Evolutionary conservation across 2,888 invertebrate genomes (phyloP), one percentile per base, ranked within the genome.

Genomic region (Cheilosia impressa): DNA sequence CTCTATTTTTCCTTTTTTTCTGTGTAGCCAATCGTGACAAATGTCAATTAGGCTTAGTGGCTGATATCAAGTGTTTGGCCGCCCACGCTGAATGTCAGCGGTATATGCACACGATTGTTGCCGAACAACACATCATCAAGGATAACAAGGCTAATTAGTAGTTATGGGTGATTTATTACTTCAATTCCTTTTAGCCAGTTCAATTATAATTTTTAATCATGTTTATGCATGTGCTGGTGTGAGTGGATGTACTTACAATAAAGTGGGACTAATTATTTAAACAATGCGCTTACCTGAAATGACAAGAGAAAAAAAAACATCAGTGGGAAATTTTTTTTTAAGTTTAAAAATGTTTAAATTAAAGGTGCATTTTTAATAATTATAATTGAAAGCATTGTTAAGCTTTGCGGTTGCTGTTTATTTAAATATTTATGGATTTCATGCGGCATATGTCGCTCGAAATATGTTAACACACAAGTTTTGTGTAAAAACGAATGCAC

Each of bases 211-310:
- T 75, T 76, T 69, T 53, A 53, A 76, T 81, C 41, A 72, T 72
- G 38, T 27, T 34, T 43, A 60, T 38, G 38, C 13, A 47, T 31
- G 34, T 55, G 68, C 27, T 50, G 47, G 2, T 24, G n/a, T 4
- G 34, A 17, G 10, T 17, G 53, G 17, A n/a, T 43, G 55, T 50
- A 55, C 79, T 72, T 66, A 68, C 68, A 45, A 53, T n/a, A 10
- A n/a, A 55, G 66, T 55, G 62, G 27, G 60, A 22, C 27, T 38
- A 55, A 66, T 60, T 41, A 60, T 24, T 57, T 66, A 1, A 66
- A 55, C 53, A 41, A 27, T 27, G 68, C 79, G 63, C 83, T 84
- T 84, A 84, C 83, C 83, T 79, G 73, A 27, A 84, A 24, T 69
- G n/a, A 38, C 13, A 45, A 31, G 27, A 15, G 71, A 53, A 60